phyloP scores from a whole-genome alignment of 1,140 invertebrate species.

The Drosophila sp. region DNA sequence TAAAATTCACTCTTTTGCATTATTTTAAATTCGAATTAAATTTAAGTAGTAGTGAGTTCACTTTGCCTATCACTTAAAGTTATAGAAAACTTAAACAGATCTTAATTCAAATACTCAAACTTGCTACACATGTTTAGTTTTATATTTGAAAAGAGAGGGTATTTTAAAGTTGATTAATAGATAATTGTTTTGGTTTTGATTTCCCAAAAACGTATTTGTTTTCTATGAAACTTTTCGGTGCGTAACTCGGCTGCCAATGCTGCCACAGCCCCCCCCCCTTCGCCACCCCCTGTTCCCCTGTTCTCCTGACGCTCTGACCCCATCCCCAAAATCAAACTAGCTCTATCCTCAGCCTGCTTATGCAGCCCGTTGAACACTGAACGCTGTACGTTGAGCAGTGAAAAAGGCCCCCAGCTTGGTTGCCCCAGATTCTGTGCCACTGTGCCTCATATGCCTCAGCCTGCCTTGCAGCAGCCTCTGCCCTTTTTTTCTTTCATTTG shows the following conservation, averaged over 20 bases:
- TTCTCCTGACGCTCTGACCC: background rate
- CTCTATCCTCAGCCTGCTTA: conserved; percentile 69
- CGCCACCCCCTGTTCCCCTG: background rate
- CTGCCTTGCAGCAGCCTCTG: conserved; percentile 16
- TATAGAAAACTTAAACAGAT: too few species aligned
- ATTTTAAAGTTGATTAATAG: background rate
- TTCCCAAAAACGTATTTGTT: conserved; percentile 50
- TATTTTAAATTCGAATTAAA: too few species aligned
- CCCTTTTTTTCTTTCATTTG: conserved; percentile 27
- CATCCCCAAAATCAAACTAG: conserved; percentile 19
- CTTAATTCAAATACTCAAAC: too few species aligned
- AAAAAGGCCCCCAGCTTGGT: conserved; percentile 79
- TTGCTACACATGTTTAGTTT: too few species aligned
- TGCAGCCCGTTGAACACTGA: conserved; percentile 69
- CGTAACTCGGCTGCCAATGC: conserved; percentile 55
- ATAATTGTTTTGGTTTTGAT: conserved; percentile 24
- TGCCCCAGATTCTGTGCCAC: conserved; percentile 73
- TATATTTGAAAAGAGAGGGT: conserved; percentile 14
- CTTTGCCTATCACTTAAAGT: too few species aligned
- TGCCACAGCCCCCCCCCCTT: background rate
- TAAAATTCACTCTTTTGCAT: too few species aligned
- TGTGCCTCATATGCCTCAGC: conserved; percentile 5
- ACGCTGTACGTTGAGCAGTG: conserved; percentile 22
- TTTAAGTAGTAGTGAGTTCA: too few species aligned
- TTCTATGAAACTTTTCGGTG: conserved; percentile 61